A percentile compares a stretch with the other conserved stretches of the same genome.
Conservation (phyloP, 2,113 vertebrate species). For the human (Homo sapiens) region GRCh38 chr12:111364001-111364500, state of each 20-base stretch:
- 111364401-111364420: neutral
- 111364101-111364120: neutral
- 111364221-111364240: too few species aligned
- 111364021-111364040: neutral
- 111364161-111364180: neutral
- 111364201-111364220: too few species aligned
- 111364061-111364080: neutral
- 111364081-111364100: neutral
- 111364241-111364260: too few species aligned
- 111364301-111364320: too few species aligned
- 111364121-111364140: neutral
- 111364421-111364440: neutral
- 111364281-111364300: too few species aligned
- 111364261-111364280: too few species aligned
- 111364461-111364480: neutral
- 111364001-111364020: neutral
- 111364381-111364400: neutral
- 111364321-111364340: too few species aligned
- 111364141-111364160: too few species aligned
- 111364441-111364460: neutral
- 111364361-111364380: neutral
- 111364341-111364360: too few species aligned
- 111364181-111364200: too few species aligned
- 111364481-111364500: neutral
- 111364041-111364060: neutral